Conservation (phyloP, 1,140 invertebrate species). For the Macrosteles quadrilineatus region DNA sequence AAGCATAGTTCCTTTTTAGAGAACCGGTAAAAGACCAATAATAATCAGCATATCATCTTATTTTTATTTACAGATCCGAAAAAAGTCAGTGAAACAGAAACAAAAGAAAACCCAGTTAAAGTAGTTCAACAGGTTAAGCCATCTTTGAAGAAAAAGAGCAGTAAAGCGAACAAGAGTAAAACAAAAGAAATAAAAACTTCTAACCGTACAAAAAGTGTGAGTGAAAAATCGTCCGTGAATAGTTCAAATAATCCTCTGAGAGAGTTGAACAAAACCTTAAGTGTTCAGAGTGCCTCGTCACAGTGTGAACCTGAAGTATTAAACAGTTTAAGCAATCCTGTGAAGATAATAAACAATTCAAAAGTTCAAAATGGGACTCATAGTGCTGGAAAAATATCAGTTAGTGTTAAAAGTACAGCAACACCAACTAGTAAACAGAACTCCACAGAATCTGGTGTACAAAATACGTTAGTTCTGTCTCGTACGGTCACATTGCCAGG, state of each 20-base stretch:
- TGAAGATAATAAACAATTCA: too few species aligned
- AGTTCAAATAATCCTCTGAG: conserved; percentile 3
- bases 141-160: background rate
- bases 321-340: too few species aligned
- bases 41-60: too few species aligned
- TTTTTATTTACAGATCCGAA: background rate
- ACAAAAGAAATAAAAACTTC: background rate
- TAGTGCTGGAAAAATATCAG: too few species aligned
- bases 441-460: too few species aligned
- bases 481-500: conserved; percentile 1
- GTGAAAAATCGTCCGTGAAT: background rate
- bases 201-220: background rate
- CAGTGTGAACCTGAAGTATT: too few species aligned
- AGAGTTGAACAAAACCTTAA: conserved; percentile 20
- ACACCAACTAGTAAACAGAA: too few species aligned
- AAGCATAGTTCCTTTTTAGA: too few species aligned
- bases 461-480: background rate
- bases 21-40: too few species aligned
- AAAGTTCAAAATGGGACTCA: too few species aligned
- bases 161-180: background rate
- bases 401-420: too few species aligned
- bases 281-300: background rate
- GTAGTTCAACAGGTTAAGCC: background rate
- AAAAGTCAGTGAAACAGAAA: conserved; percentile 3
- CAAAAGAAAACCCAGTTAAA: background rate